Evolutionary conservation across 2,888 invertebrate genomes (phyloP).

Genomic region (Seira ritae): DNA sequence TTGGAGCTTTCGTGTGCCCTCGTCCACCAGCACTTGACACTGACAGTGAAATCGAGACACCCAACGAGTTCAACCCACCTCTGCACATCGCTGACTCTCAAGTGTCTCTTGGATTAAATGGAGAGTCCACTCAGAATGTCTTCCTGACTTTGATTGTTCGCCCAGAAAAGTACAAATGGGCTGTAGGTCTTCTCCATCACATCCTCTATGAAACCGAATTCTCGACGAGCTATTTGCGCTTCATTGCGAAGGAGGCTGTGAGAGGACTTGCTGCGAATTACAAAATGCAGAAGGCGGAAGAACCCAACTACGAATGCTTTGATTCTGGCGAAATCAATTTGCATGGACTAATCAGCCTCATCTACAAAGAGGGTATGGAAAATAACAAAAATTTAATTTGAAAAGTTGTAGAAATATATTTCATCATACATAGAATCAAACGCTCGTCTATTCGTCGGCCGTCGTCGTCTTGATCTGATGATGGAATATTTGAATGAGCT

Average conservation of each 20-base stretch:
- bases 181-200: conserved; percentile 86
- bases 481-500: conserved; percentile 66
- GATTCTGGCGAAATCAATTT: conserved; percentile 72
- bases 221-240: conserved; percentile 84
- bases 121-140: conserved; percentile 72
- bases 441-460: conserved; percentile 71
- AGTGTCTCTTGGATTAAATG: conserved; percentile 71
- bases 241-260: conserved; percentile 83
- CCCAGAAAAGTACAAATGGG: conserved; percentile 84
- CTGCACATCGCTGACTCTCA: conserved; percentile 70
- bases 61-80: conserved; percentile 72
- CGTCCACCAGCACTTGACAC: conserved; percentile 72
- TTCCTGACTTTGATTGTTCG: conserved; percentile 80
- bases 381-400: background rate
- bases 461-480: conserved; percentile 70
- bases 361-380: conserved; percentile 67
- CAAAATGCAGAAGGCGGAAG: conserved; percentile 69
- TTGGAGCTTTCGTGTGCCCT: conserved; percentile 75
- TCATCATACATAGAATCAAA: conserved; percentile 71
- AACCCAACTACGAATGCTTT: conserved; percentile 71
- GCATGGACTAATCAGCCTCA: conserved; percentile 69
- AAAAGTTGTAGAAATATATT: no score
- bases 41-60: conserved; percentile 68
- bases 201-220: conserved; percentile 84
- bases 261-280: conserved; percentile 71